A percentile compares a stretch with the other conserved stretches of the same genome.
phyloP scores from a whole-genome alignment of 2,113 vertebrate genomes.

The Melanostigma gelatinosum region DNA sequence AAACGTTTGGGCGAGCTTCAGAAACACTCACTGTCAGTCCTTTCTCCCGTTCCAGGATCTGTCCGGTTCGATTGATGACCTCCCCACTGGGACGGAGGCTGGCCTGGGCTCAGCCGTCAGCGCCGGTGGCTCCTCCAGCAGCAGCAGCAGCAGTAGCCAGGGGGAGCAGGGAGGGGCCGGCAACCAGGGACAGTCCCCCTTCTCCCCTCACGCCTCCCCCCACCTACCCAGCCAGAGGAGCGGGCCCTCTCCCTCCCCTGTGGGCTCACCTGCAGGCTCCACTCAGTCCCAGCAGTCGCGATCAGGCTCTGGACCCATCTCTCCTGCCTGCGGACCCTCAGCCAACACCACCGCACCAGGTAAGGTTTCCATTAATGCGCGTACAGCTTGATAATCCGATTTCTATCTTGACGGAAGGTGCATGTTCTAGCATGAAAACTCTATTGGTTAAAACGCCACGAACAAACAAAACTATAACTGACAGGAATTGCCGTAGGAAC shows the following conservation, averaged over 20 bases:
- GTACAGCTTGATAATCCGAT: slow-evolving; percentile 23
- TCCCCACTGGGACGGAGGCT: slow-evolving; percentile 94
- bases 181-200: slow-evolving; percentile 94
- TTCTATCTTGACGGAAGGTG: slow-evolving; percentile 30
- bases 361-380: slow-evolving; percentile 65
- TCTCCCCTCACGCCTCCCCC: slow-evolving; percentile 95
- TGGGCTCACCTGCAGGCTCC: slow-evolving; percentile 93
- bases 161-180: slow-evolving; percentile 86
- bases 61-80: slow-evolving; percentile 96
- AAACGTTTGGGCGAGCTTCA: slow-evolving; percentile 46
- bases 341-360: slow-evolving; percentile 81
- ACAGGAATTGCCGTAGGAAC: slow-evolving; percentile 35
- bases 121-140: slow-evolving; percentile 83
- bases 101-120: slow-evolving; percentile 90
- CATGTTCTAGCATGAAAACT: slow-evolving; percentile 34
- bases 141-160: slow-evolving; percentile 87
- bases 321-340: slow-evolving; percentile 86
- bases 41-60: slow-evolving; percentile 87
- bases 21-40: slow-evolving; percentile 40
- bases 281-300: slow-evolving; percentile 88
- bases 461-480: slow-evolving; percentile 45
- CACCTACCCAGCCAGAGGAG: slow-evolving; percentile 92
- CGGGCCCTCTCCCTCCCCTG: slow-evolving; percentile 93
- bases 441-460: slow-evolving; percentile 51
- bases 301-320: slow-evolving; percentile 92